Percentiles rank a stretch among this genome's conserved stretches.
These are phyloP conservation scores for Pachyseris speciosa DNA, from an alignment of 64 coral and sea anemone species.

Conservation along the genomic window DNA sequence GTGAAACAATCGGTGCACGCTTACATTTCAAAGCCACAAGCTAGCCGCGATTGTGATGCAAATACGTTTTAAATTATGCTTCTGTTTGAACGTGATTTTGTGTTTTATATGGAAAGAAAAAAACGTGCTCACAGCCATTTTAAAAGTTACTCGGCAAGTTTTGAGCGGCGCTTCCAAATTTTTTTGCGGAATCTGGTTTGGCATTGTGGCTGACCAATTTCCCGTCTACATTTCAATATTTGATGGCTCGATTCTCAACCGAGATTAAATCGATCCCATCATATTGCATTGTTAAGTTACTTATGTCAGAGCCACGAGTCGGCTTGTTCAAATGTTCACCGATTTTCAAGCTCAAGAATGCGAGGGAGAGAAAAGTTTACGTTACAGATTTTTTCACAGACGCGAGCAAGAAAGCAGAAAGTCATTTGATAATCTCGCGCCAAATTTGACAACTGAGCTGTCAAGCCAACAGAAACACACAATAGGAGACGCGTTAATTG, in stretches of 20 bases:
- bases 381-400: background rate
- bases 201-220: background rate
- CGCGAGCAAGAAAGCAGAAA: background rate
- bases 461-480: background rate
- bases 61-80: background rate
- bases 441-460: constrained; percentile 33
- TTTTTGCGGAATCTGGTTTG: background rate
- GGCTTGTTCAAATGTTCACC: background rate
- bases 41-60: constrained; percentile 35
- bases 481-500: constrained; percentile 1
- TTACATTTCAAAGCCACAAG: constrained; percentile 7
- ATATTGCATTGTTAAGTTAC: background rate
- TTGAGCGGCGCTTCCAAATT: background rate
- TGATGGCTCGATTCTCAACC: background rate
- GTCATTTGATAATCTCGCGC: constrained; percentile 11
- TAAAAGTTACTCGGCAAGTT: background rate
- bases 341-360: constrained; percentile 1
- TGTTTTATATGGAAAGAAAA: background rate
- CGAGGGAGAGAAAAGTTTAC: background rate
- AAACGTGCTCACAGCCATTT: constrained; percentile 11
- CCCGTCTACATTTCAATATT: background rate
- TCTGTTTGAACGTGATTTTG: constrained; percentile 8
- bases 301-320: background rate
- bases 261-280: constrained; percentile 1
- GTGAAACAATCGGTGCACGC: constrained; percentile 34